phyloP scores from a whole-genome alignment of 1,140 invertebrate genomes.

The Coptotermes formosanus region DNA sequence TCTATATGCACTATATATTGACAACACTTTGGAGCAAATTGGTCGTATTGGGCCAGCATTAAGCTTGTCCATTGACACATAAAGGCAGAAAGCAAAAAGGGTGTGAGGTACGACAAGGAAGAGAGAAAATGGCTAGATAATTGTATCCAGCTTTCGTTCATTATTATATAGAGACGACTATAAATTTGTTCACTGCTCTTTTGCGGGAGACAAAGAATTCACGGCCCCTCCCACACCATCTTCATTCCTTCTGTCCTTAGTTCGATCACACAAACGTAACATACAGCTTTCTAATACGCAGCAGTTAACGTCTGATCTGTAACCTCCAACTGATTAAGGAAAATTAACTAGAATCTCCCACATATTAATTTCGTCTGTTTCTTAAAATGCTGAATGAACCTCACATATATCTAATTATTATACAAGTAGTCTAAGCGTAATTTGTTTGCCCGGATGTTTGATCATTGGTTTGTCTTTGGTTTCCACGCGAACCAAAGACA shows the following conservation, averaged over 20 bases:
- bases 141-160: constrained; percentile 25
- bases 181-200: not conserved
- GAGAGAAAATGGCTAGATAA: constrained; percentile 26
- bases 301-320: not conserved
- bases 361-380: too few relatives aligned
- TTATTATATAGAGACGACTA: constrained; percentile 5
- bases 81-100: constrained; percentile 20
- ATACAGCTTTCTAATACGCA: too few relatives aligned
- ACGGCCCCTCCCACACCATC: not conserved
- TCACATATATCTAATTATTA: too few relatives aligned
- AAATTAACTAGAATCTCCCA: not conserved
- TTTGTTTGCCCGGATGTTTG: too few relatives aligned
- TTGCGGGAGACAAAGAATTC: not conserved
- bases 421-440: too few relatives aligned
- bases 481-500: too few relatives aligned
- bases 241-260: not conserved
- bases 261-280: not conserved
- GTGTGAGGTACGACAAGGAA: not conserved
- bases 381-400: too few relatives aligned
- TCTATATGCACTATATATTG: constrained; percentile 35
- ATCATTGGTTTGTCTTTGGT: too few relatives aligned
- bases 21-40: constrained; percentile 37
- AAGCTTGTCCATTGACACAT: constrained; percentile 36
- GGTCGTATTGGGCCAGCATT: constrained; percentile 36
- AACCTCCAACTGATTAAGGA: not conserved